These are phyloP conservation scores for Musca domestica DNA, from an alignment of 1,140 invertebrate genomes.

Conservation along the genomic window DNA sequence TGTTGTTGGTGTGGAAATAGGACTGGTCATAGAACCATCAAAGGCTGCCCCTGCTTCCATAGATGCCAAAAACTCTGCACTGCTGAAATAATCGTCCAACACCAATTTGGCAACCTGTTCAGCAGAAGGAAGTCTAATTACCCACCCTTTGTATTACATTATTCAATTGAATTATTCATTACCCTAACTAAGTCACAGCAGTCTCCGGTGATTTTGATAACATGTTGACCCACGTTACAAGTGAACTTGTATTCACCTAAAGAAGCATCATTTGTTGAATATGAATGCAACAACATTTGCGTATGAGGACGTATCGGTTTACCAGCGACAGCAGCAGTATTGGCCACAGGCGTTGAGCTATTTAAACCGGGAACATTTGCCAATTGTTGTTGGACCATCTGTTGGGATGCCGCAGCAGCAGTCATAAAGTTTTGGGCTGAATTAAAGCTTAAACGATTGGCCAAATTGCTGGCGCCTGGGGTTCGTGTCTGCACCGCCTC, in stretches of 20 bases:
- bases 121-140: slow-evolving; percentile 31
- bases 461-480: slow-evolving; percentile 35
- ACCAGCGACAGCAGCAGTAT: slow-evolving; percentile 50
- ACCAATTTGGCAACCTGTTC: slow-evolving; percentile 81
- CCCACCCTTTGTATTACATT: background rate
- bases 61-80: slow-evolving; percentile 50
- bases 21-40: slow-evolving; percentile 43
- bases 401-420: slow-evolving; percentile 51
- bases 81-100: slow-evolving; percentile 76
- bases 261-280: slow-evolving; percentile 78
- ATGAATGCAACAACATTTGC: slow-evolving; percentile 70
- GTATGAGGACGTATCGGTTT: slow-evolving; percentile 57
- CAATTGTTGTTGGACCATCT: slow-evolving; percentile 36
- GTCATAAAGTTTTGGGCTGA: slow-evolving; percentile 52
- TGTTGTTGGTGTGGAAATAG: slow-evolving; percentile 48
- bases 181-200: slow-evolving; percentile 81
- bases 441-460: slow-evolving; percentile 53
- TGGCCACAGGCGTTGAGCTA: slow-evolving; percentile 28
- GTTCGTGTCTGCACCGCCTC: slow-evolving; percentile 58
- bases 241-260: slow-evolving; percentile 85
- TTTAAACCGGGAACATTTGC: slow-evolving; percentile 11
- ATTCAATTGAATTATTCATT: slow-evolving; percentile 38
- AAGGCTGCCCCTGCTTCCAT: slow-evolving; percentile 51
- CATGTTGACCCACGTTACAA: slow-evolving; percentile 74
- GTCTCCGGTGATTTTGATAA: slow-evolving; percentile 79